Evolutionary conservation across 2,888 invertebrate genomes (phyloP).

Genomic region (Dasypolia templi): DNA sequence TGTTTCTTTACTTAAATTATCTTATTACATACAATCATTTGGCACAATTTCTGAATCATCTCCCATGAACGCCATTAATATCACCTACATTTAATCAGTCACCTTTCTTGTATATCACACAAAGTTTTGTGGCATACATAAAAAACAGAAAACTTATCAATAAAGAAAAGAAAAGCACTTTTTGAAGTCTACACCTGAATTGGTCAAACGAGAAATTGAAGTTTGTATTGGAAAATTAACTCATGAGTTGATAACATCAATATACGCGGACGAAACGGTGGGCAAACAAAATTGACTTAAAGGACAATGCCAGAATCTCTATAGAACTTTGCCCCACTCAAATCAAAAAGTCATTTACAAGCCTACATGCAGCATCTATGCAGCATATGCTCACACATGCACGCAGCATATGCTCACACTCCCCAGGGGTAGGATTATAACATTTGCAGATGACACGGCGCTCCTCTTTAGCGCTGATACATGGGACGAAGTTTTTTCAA

Average conservation of each 20-base stretch:
- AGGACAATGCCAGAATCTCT: no score
- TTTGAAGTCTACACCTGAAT: not conserved
- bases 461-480: no score
- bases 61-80: not conserved
- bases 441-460: no score
- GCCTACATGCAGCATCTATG: no score
- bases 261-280: not conserved
- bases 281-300: no score
- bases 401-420: no score
- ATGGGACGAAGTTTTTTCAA: no score
- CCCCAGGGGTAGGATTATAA: no score
- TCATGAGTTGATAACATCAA: not conserved
- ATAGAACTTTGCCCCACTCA: no score
- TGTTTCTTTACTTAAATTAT: conserved; percentile 23
- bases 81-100: not conserved
- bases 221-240: not conserved
- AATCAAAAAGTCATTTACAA: no score
- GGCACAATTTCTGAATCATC: conserved; percentile 7
- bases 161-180: not conserved
- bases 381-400: no score
- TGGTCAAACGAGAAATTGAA: not conserved
- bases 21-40: conserved; percentile 28
- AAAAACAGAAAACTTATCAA: not conserved
- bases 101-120: no score
- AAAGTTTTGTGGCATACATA: not conserved